Base-by-base conservation (phyloP, 2,797 vertebrate species). In the Ctenochaetus hawaiiensis region DNA sequence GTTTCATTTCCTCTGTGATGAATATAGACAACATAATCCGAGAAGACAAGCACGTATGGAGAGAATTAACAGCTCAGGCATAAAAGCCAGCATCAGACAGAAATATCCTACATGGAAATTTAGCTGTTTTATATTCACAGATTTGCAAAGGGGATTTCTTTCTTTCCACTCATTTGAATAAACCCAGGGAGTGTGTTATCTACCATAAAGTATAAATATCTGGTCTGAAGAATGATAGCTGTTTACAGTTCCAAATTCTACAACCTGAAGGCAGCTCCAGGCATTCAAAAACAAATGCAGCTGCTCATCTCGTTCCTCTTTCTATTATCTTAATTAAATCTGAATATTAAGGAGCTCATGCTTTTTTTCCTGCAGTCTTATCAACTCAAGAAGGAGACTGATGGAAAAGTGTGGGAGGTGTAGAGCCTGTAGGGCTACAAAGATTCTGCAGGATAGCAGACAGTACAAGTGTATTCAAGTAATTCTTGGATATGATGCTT, bases 271-370 rank as follows among this genome's bases (percentile, higher is more conserved):
- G 53, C 37, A 59, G 60, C 49, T 67, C 10, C 1, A 23, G 57
- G 54, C 48, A 43, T 41, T 53, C 3, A 7, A 60, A 49, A 49
- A 5, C 44, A 71, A 72, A 57, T 3, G 6, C 16, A 13, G 70
- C 45, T 43, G 37, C 37, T 67, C 51, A 72, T 61, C 77, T 49
- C n/a, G 49, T 74, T 48, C 18, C 65, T 68, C 49, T 52, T 82
- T 80, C 66, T 53, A 72, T 71, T 68, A 82, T 84, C 18, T 0
- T 56, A 75, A 77, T 85, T 81, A 73, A 72, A 87, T 85, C 71
- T 45, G 47, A 75, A 84, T 67, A 67, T 75, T 59, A 58, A 61
- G 61, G 49, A 0, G 7, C 14, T 59, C 16, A 9, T 8, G 10
- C 23, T 47, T 49, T 65, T 82, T 81, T 75, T 51, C 30, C 30